Percentiles rank a stretch among this genome's conserved stretches.
Conservation (phyloP, 1,140 invertebrate genomes). For the Cotesia typhae region DNA sequence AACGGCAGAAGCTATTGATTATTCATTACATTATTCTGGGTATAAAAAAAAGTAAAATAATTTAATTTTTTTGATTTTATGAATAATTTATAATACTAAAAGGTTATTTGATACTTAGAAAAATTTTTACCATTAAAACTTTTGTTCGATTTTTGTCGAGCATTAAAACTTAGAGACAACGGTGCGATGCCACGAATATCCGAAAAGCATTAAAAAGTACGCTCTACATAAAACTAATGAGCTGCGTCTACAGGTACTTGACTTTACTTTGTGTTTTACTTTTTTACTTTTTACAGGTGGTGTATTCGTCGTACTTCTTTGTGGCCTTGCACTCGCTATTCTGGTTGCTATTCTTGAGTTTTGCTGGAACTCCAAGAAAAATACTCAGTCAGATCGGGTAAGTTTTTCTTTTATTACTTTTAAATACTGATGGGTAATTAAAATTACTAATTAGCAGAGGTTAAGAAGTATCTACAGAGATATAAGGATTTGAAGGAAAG, state of each 20-base stretch:
- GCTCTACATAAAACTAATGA: conserved; percentile 51
- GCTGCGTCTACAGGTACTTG: conserved; percentile 43
- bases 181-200: conserved; percentile 29
- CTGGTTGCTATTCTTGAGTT: conserved; percentile 94
- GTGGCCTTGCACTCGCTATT: conserved; percentile 88
- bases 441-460: not conserved
- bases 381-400: conserved; percentile 84
- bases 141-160: not conserved
- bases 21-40: too few species aligned
- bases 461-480: too few species aligned
- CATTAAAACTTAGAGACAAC: conserved; percentile 6
- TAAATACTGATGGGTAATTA: not conserved
- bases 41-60: too few species aligned
- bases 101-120: not conserved
- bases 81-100: not conserved
- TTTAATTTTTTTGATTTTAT: too few species aligned
- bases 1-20: too few species aligned
- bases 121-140: not conserved
- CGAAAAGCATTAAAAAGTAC: conserved; percentile 42
- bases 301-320: conserved; percentile 96
- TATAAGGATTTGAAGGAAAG: too few species aligned
- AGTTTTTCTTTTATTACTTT: conserved; percentile 47
- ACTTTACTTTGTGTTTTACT: conserved; percentile 23
- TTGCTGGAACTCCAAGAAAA: conserved; percentile 95
- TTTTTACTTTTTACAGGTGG: conserved; percentile 73